phyloP scores from a whole-genome alignment of 2,888 invertebrate genomes.

The Ctena decussata region DNA sequence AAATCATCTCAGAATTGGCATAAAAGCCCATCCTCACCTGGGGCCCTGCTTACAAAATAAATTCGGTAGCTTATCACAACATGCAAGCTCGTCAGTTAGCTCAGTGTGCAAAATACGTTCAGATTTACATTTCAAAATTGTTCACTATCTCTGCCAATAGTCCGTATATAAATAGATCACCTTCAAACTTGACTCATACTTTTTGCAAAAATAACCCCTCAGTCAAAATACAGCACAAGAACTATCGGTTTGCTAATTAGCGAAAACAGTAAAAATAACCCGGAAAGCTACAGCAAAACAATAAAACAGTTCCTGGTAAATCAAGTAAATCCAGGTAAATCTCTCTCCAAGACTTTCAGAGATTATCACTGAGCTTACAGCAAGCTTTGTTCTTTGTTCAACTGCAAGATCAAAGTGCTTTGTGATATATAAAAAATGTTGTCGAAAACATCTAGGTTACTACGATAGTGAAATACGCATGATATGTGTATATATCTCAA shows the following conservation, averaged over 20 bases:
- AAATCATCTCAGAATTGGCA: no score
- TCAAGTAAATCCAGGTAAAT: background rate
- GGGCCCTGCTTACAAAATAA: no score
- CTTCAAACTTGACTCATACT: background rate
- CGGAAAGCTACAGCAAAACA: background rate
- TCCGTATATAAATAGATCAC: background rate
- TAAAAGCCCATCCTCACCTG: no score
- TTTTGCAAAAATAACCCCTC: background rate
- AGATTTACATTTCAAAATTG: constrained; percentile 5
- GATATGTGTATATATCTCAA: no score
- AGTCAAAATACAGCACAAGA: background rate
- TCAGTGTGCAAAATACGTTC: background rate
- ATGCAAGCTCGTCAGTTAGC: background rate
- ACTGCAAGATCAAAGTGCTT: background rate
- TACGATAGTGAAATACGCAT: background rate
- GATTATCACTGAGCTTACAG: background rate
- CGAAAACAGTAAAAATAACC: background rate
- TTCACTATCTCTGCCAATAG: background rate
- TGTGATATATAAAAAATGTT: background rate
- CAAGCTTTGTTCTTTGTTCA: background rate
- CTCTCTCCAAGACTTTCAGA: background rate
- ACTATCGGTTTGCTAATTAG: background rate
- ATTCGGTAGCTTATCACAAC: background rate
- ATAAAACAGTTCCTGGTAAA: background rate
- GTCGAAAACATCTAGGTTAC: constrained; percentile 8